Percentiles rank a stretch among this genome's conserved stretches.
These are phyloP conservation scores for Sinocyclocheilus maitianheensis DNA, from an alignment of 2,113 vertebrate species.

Conservation along the genomic window DNA sequence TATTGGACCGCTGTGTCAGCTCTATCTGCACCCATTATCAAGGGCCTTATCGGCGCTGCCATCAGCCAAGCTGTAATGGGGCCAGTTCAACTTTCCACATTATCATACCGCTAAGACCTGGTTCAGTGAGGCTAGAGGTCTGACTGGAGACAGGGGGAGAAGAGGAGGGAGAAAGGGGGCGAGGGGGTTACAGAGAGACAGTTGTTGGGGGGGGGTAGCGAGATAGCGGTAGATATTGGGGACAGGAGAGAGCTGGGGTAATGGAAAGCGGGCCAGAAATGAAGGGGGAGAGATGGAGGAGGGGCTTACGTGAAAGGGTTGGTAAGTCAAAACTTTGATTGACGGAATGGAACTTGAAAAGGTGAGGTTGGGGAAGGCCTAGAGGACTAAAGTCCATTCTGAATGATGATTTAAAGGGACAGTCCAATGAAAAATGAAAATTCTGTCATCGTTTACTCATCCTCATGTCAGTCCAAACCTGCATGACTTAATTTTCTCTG, in stretches of 20 bases:
- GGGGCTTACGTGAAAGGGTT: constrained; percentile 15
- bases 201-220: constrained; percentile 10
- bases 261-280: constrained; percentile 28
- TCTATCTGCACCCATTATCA: constrained; percentile 99
- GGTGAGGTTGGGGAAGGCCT: neutral
- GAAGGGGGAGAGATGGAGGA: constrained; percentile 11
- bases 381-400: constrained; percentile 3
- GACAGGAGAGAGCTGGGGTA: neutral
- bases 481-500: no score
- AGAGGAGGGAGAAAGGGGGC: constrained; percentile 48
- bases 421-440: neutral
- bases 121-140: constrained; percentile 83
- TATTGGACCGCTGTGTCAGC: constrained; percentile 90
- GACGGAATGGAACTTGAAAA: neutral
- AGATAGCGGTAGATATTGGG: constrained; percentile 41
- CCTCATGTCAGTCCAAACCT: no score
- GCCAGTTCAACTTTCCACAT: constrained; percentile 99
- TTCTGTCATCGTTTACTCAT: neutral
- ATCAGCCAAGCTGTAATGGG: constrained; percentile 98
- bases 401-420: neutral
- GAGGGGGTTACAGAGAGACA: constrained; percentile 31
- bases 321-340: constrained; percentile 1
- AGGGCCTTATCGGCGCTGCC: constrained; percentile 86
- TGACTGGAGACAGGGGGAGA: constrained; percentile 77
- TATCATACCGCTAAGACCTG: constrained; percentile 98